Evolutionary conservation across 2,113 vertebrate genomes (phyloP).

Genomic region (Lamprologus lemairii): DNA sequence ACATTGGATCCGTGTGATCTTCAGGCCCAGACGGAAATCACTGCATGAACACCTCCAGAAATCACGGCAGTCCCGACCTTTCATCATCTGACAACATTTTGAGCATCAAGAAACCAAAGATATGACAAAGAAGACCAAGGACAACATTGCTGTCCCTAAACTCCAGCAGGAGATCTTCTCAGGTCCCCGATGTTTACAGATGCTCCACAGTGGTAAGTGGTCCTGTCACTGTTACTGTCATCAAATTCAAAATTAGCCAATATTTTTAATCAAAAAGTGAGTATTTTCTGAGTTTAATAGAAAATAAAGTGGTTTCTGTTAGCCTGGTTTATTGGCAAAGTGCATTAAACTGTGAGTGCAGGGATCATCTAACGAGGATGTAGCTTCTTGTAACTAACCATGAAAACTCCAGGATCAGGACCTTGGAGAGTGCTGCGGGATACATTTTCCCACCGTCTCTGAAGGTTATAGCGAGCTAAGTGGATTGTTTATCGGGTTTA

Average conservation of each 20-base stretch:
- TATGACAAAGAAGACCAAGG: neutral
- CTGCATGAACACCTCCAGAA: neutral
- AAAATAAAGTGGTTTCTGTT: neutral
- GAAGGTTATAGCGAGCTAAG: neutral
- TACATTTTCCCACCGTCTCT: neutral
- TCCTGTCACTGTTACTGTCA: neutral
- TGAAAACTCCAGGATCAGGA: neutral
- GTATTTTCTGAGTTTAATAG: neutral
- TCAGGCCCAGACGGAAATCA: neutral
- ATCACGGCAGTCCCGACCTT: neutral
- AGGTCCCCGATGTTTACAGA: neutral
- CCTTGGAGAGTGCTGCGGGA: neutral
- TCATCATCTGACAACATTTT: neutral
- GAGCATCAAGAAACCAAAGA: neutral
- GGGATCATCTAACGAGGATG: neutral
- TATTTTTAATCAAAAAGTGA: neutral
- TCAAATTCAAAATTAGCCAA: neutral
- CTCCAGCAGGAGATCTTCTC: neutral
- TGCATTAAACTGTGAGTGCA: neutral
- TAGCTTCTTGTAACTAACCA: neutral
- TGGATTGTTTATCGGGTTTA: neutral
- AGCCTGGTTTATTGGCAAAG: neutral
- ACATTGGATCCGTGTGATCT: neutral
- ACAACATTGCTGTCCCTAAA: neutral
- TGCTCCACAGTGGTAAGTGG: neutral